Evolutionary conservation across 2,113 vertebrate species (phyloP), one percentile per base, ranked within the genome.

Genomic region (Petroica traversi): DNA sequence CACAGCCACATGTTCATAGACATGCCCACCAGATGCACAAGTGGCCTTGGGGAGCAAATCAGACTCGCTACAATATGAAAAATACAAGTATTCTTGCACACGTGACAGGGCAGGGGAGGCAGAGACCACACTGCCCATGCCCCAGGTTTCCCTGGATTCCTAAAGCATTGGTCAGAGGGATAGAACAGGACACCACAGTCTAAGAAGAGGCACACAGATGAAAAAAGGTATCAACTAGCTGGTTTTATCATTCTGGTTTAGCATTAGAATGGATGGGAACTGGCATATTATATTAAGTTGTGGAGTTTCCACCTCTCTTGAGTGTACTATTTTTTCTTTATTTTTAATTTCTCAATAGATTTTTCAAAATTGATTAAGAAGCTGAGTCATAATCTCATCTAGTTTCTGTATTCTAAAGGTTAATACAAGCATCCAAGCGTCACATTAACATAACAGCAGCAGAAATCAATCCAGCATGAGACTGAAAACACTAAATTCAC

Each of bases 401-500:
- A 59, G 24, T 54, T 49, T n/a, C 43, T 69, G 14, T 33, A 77
- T 71, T 89, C 61, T 59, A 84, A 91, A 96, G 48, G 46, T 72
- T 92, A 92, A 78, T 59, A 68, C 12, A 84, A 81, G 23, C 29
- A 72, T 49, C 49, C 51, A 63, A 83, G 58, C 51, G 0, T 45
- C 64, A 84, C 10, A 48, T 77, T 75, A 93, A 71, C 36, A 41
- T 74, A 92, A 69, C 23, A 94, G 29, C 33, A 78, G 46, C 63
- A 78, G 89, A 85, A 91, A 87, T 86, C 73, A 92, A 68, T 81
- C n/a, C 61, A 61, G 34, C 33, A 9, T 63, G 29, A 87, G 61
- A 89, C 0, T 33, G 48, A 59, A 92, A 36, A 33, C 61, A 79
- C 14, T 78, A 75, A 81, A 91, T 72, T 69, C 57, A 68, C 34